Conservation (phyloP, 2,113 vertebrate species). For the Upupa epops region DNA sequence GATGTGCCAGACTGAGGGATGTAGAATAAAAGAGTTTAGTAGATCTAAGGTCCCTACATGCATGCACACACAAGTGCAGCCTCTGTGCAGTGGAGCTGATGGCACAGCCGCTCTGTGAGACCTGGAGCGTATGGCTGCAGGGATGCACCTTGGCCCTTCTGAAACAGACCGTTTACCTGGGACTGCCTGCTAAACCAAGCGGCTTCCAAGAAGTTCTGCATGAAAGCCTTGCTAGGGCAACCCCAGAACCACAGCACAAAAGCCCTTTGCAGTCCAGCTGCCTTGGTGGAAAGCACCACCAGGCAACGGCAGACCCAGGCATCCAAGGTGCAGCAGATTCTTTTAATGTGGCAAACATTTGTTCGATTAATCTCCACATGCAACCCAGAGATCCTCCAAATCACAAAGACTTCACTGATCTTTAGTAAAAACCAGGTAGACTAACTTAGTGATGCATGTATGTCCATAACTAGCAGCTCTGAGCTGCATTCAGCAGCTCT, state of each 20-base stretch:
- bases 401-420: neutral
- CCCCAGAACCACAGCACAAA: rapidly evolving
- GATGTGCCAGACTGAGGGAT: neutral
- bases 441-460: neutral
- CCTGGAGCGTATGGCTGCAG: neutral
- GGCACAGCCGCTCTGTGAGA: neutral
- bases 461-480: neutral
- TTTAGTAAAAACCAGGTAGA: neutral
- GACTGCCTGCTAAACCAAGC: neutral
- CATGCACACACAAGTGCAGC: rapidly evolving
- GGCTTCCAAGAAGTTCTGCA: rapidly evolving
- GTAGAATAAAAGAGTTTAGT: neutral
- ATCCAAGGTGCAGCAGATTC: neutral
- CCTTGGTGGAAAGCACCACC: neutral
- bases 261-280: neutral
- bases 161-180: neutral
- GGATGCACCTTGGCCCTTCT: neutral
- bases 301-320: neutral
- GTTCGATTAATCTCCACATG: neutral
- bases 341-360: neutral
- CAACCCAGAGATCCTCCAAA: neutral
- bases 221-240: neutral
- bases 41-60: neutral
- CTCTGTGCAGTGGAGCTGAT: neutral
- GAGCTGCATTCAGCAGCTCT: neutral